These are phyloP conservation scores for Lamellibrachia luymesi DNA, from an alignment of 1,140 invertebrate species.

Conservation along the genomic window DNA sequence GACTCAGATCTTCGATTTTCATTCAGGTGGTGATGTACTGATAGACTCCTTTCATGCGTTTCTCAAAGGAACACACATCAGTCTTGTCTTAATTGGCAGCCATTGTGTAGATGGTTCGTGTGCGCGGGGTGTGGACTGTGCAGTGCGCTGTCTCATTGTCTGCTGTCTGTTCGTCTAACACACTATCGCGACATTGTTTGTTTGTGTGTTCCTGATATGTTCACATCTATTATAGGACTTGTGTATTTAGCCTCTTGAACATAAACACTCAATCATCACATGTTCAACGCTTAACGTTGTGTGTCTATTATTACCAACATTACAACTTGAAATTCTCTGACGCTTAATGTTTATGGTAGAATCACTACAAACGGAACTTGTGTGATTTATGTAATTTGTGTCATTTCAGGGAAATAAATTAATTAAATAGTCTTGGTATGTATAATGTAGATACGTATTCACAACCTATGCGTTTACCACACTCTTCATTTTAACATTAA, in stretches of 20 bases:
- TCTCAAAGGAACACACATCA: background rate
- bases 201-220: background rate
- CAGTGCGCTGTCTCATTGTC: background rate
- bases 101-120: background rate
- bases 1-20: too few species aligned
- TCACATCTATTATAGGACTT: background rate
- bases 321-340: background rate
- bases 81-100: background rate
- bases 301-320: background rate
- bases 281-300: background rate
- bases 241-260: conserved; percentile 3
- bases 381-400: background rate
- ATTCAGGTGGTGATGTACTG: background rate
- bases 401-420: background rate
- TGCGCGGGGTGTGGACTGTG: background rate
- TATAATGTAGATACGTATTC: background rate
- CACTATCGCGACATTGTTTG: background rate
- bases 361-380: background rate
- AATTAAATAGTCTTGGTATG: background rate
- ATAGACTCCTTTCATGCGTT: background rate
- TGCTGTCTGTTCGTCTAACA: background rate
- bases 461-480: background rate
- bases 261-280: background rate
- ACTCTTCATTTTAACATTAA: background rate
- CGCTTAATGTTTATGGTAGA: background rate